phyloP scores from a whole-genome alignment of 2,113 vertebrate species.

The Myrmecophaga tridactyla region DNA sequence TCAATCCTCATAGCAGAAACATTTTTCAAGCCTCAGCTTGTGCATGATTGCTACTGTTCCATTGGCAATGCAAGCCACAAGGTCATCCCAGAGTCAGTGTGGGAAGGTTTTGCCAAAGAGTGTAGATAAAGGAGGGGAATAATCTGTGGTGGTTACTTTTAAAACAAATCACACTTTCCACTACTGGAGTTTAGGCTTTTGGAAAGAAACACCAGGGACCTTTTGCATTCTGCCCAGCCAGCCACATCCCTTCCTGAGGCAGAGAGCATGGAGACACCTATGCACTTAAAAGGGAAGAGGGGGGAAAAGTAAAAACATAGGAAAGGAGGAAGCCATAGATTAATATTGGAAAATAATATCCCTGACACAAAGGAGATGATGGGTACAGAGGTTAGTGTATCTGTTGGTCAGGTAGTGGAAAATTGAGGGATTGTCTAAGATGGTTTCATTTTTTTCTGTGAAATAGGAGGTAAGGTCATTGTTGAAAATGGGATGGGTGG shows the following conservation, averaged over 20 bases:
- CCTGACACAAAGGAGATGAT: background rate
- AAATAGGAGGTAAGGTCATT: slow-evolving; percentile 14
- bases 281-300: background rate
- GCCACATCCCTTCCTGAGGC: background rate
- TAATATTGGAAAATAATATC: slow-evolving; percentile 27
- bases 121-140: background rate
- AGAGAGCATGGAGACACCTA: background rate
- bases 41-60: background rate
- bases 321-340: background rate
- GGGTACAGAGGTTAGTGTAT: background rate
- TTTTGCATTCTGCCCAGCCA: background rate
- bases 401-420: background rate
- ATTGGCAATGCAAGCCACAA: background rate
- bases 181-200: background rate
- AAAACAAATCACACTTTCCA: background rate
- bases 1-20: background rate
- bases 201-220: background rate
- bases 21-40: background rate
- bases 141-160: background rate
- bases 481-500: background rate
- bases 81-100: background rate
- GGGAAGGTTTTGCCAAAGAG: background rate
- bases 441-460: background rate
- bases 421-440: background rate
- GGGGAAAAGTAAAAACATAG: background rate